A percentile compares a stretch with the other conserved stretches of the same genome.
Evolutionary conservation across 2,113 vertebrate genomes (phyloP).

Genomic region (Mus pahari): DNA sequence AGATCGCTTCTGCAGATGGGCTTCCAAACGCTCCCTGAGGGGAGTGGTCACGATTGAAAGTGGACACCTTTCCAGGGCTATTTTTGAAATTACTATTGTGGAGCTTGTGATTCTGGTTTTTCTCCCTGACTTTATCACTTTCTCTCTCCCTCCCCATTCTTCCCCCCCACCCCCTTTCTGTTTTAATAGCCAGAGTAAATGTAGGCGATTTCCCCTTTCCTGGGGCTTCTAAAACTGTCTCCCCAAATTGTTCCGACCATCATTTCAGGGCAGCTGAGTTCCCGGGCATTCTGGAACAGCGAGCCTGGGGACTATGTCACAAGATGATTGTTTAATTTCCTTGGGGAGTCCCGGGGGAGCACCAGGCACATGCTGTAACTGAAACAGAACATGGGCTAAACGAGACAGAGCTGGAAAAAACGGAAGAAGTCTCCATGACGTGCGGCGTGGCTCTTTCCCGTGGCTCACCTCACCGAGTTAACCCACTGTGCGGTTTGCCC

Average conservation of each 20-base stretch:
- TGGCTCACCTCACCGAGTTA: background rate
- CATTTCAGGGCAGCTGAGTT: background rate
- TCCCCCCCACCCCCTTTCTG: background rate
- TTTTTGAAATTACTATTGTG: conserved; percentile 79
- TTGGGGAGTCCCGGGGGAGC: conserved; percentile 26
- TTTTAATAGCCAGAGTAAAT: conserved; percentile 46
- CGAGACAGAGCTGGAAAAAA: conserved; percentile 5
- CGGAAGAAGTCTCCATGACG: background rate
- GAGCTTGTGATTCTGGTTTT: conserved; percentile 63
- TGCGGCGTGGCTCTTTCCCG: background rate
- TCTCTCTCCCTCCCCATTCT: background rate
- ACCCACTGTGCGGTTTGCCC: accelerated
- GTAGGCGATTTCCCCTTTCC: background rate
- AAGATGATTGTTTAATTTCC: conserved; percentile 36
- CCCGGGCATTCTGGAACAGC: background rate
- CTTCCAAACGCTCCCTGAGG: conserved; percentile 60
- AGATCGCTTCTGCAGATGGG: conserved; percentile 65
- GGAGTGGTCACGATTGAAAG: conserved; percentile 78
- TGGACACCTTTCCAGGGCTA: conserved; percentile 78
- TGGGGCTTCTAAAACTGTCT: conserved; percentile 5
- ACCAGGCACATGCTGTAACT: conserved; percentile 49
- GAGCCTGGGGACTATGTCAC: background rate
- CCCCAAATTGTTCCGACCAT: background rate
- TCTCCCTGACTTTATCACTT: background rate
- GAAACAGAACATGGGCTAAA: conserved; percentile 38